These are phyloP conservation scores for Eurois occulta DNA, from an alignment of 2,888 invertebrate genomes.

Conservation along the genomic window DNA sequence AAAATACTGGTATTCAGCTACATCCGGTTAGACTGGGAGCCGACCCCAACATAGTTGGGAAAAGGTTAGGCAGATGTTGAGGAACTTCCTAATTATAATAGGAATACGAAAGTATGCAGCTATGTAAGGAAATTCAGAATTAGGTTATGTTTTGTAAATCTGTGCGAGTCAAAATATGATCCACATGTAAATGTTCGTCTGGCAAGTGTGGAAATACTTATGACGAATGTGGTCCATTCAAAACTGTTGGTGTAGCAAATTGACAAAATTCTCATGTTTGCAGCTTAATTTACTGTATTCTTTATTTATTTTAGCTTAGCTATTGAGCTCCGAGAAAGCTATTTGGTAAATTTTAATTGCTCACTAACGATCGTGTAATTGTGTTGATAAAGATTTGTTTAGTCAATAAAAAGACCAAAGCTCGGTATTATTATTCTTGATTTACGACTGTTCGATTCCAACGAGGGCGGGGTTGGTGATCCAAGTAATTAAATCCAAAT, in stretches of 20 bases:
- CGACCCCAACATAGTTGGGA: too few species aligned
- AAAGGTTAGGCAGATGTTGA: too few species aligned
- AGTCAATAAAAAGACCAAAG: slow-evolving; percentile 81
- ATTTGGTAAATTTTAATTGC: slow-evolving; percentile 81
- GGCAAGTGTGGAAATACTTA: neutral
- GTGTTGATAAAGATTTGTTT: slow-evolving; percentile 88
- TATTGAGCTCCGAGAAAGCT: slow-evolving; percentile 70
- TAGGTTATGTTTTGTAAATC: neutral
- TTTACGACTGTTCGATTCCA: slow-evolving; percentile 82
- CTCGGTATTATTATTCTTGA: slow-evolving; percentile 84
- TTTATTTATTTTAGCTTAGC: slow-evolving; percentile 35
- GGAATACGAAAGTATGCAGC: neutral
- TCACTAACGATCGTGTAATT: slow-evolving; percentile 88
- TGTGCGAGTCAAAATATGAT: neutral
- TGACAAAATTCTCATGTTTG: neutral
- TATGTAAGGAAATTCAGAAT: neutral
- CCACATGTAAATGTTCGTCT: neutral
- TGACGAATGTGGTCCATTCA: neutral
- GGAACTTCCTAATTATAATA: too few species aligned
- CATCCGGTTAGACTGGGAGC: too few species aligned
- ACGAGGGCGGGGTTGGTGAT: slow-evolving; percentile 83
- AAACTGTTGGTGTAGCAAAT: neutral
- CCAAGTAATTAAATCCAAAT: slow-evolving; percentile 87
- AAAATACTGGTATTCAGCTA: too few species aligned
- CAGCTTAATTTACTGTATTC: neutral